Percentiles rank a stretch among this genome's conserved stretches.
Conservation (phyloP, 2,888 invertebrate species). For the Eutolmus rufibarbis region DNA sequence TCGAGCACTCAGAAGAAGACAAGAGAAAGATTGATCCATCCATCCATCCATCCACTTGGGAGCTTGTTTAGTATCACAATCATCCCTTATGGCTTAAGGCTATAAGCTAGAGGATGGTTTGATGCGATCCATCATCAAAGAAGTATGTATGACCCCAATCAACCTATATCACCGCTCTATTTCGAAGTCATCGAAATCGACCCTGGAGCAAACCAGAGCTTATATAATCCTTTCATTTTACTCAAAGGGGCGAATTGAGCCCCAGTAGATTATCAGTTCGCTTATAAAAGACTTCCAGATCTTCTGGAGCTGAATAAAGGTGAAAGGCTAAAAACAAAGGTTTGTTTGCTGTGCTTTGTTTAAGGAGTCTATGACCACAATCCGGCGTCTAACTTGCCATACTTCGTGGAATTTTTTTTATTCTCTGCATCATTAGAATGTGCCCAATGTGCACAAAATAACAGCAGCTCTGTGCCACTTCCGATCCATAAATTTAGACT, state of each 20-base stretch:
- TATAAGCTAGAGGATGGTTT: neutral
- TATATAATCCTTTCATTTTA: constrained; percentile 2
- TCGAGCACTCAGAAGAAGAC: neutral
- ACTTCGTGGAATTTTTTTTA: neutral
- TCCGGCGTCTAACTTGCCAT: neutral
- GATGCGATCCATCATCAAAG: constrained; percentile 22
- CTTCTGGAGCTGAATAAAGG: neutral
- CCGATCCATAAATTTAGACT: constrained; percentile 7
- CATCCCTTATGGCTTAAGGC: neutral
- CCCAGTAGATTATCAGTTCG: constrained; percentile 9
- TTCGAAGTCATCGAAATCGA: neutral
- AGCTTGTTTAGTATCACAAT: neutral
- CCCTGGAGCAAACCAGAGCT: neutral
- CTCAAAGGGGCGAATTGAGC: neutral
- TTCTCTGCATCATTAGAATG: neutral
- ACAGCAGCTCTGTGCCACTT: constrained; percentile 9
- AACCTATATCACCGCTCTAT: neutral
- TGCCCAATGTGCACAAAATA: constrained; percentile 12
- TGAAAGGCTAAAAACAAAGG: neutral
- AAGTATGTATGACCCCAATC: constrained; percentile 32
- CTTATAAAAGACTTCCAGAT: neutral
- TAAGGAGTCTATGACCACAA: neutral
- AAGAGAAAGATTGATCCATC: constrained; percentile 25
- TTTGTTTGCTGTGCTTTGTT: neutral
- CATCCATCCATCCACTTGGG: constrained; percentile 14